Evolutionary conservation across 2,113 vertebrate species (phyloP), one percentile per base, ranked within the genome.

Genomic region (Psilopogon haemacephalus): DNA sequence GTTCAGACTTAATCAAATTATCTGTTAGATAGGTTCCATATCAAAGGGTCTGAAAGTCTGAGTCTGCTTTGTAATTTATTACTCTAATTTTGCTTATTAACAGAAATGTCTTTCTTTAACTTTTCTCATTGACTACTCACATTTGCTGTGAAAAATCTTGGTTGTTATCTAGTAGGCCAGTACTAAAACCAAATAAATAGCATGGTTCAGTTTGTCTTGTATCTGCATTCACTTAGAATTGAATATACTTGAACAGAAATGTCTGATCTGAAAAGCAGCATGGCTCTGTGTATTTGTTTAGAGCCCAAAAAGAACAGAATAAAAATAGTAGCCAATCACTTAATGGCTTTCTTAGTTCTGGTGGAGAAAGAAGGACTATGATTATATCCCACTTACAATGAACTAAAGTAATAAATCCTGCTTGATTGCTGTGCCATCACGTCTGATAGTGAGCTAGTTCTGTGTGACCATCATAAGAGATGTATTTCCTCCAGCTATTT

Each of bases 81-180:
- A 82, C 89, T 89, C 59, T 81, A 90, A 73, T 94, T 90, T 82
- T 87, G 63, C 77, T 93, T 87, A 77, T 82, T 95, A 92, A 72
- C 46, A 55, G 74, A 76, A 63, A 35, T 33, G 64, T 46, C 67
- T 94, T 87, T 95, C 74, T 95, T 94, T 96, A 93, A 90, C 81
- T 94, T 92, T 83, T 76, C 68, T 82, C 63, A 76, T 93, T 78
- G 86, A 84, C 33, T 72, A 63, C 46, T 85, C 86, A 70, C 90
- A 89, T 76, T 93, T 85, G 42, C 86, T 28, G 9, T 89, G 90
- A 87, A 55, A 84, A 90, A 92, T 96, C 40, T 62, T 82, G 67
- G 67, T 93, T 1, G 0, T 95, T 96, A 89, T 89, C 81, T 79
- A 35, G 77, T 44, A 79, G 77, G 33, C 84, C 59, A 82, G 70